phyloP scores from a whole-genome alignment of 2,888 invertebrate species.

The Rhodophaea formosa region DNA sequence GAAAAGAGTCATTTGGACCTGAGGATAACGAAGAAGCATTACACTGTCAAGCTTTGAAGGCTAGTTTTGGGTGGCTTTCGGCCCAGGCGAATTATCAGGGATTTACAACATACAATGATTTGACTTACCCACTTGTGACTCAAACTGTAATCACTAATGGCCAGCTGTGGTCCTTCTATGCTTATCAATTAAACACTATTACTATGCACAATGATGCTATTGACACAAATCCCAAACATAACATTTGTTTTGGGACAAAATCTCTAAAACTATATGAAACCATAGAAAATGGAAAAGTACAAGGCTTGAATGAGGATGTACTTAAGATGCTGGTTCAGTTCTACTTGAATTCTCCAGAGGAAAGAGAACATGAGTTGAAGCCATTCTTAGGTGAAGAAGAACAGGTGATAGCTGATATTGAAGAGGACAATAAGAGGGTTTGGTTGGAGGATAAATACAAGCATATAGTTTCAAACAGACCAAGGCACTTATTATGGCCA shows the following conservation, averaged over 20 bases:
- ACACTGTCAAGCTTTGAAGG: constrained; percentile 87
- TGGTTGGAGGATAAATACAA: constrained; percentile 88
- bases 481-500: constrained; percentile 81
- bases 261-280: constrained; percentile 87
- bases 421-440: constrained; percentile 83
- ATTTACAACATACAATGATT: constrained; percentile 93
- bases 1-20: constrained; percentile 72
- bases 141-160: constrained; percentile 96
- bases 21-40: constrained; percentile 83
- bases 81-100: constrained; percentile 92
- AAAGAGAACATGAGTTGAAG: constrained; percentile 83
- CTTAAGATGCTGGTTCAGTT: constrained; percentile 87
- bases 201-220: constrained; percentile 83
- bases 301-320: constrained; percentile 90
- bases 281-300: constrained; percentile 85
- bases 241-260: constrained; percentile 89
- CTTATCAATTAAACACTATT: constrained; percentile 95
- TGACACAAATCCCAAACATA: constrained; percentile 85
- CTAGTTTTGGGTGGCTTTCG: constrained; percentile 90
- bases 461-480: constrained; percentile 85
- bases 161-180: constrained; percentile 90
- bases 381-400: constrained; percentile 85
- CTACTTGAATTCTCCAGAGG: constrained; percentile 85
- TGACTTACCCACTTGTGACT: constrained; percentile 94
- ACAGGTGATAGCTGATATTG: constrained; percentile 84